phyloP scores from a whole-genome alignment of 37 sponge, comb jelly and placozoan genomes.

The Agelas oroides region DNA sequence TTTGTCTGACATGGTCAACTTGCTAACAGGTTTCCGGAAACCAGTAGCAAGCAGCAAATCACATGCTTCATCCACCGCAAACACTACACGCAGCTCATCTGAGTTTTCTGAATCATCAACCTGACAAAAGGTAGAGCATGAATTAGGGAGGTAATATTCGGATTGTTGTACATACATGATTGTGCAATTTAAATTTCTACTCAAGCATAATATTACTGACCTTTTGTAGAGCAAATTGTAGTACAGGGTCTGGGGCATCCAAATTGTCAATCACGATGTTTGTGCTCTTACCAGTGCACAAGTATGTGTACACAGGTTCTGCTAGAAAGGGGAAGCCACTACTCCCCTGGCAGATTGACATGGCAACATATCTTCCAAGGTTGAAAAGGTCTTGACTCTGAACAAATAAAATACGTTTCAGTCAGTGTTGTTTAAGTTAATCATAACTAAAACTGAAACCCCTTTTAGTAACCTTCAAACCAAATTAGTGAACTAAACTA shows the following conservation, averaged over 20 bases:
- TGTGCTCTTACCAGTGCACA: constrained; percentile 14
- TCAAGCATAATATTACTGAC: too few species aligned
- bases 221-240: constrained; percentile 4
- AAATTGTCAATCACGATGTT: neutral
- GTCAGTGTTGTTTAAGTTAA: too few species aligned
- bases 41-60: constrained; percentile 35
- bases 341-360: constrained; percentile 45
- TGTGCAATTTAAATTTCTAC: too few species aligned
- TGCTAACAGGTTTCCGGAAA: neutral
- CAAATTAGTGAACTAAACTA: too few species aligned
- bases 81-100: neutral
- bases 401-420: neutral
- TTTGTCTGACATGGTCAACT: neutral
- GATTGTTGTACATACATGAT: too few species aligned
- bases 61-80: constrained; percentile 5
- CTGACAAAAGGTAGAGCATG: too few species aligned
- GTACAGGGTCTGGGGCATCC: constrained; percentile 20
- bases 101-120: too few species aligned
- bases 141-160: too few species aligned
- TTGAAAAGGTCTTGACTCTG: neutral
- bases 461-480: too few species aligned
- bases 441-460: too few species aligned
- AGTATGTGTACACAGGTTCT: constrained; percentile 27
- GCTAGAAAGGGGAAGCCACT: constrained; percentile 31
- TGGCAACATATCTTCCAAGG: constrained; percentile 38